A percentile compares a stretch with the other conserved stretches of the same genome.
Evolutionary conservation across 2,797 vertebrate genomes (phyloP).

Genomic region (Sebastes paucispinis): DNA sequence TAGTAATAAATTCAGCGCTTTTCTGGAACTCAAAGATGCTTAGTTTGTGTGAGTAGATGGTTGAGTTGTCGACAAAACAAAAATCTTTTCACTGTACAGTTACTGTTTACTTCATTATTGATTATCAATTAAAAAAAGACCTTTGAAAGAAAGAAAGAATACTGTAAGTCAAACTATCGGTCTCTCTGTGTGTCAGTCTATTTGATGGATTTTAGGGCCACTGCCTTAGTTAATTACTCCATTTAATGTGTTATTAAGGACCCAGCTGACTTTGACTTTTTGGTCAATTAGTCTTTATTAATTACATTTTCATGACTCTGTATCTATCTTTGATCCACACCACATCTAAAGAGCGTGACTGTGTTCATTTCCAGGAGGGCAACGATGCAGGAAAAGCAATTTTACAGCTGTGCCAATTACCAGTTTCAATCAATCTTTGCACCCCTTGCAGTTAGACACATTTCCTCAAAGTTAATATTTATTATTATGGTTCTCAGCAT

Average conservation of each 20-base stretch:
- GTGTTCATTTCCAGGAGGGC: constrained; percentile 65
- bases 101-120: too few species aligned
- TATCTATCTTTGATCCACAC: constrained; percentile 58
- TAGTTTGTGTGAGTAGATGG: too few species aligned
- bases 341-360: constrained; percentile 61
- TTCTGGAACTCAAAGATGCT: too few species aligned
- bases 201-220: constrained; percentile 68
- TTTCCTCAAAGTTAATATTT: constrained; percentile 45
- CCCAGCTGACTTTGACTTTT: constrained; percentile 74
- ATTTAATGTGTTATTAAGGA: constrained; percentile 76
- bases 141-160: too few species aligned
- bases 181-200: constrained; percentile 40
- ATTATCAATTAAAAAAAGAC: too few species aligned
- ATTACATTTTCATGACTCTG: constrained; percentile 77
- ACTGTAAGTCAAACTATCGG: constrained; percentile 39
- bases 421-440: constrained; percentile 43
- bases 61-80: too few species aligned
- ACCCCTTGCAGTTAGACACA: constrained; percentile 18
- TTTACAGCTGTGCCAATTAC: constrained; percentile 58
- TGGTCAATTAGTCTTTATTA: constrained; percentile 77
- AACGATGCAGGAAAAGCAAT: constrained; percentile 56
- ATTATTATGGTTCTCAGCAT: constrained; percentile 3
- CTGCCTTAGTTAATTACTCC: constrained; percentile 69
- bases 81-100: too few species aligned
- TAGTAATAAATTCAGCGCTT: too few species aligned